Percentiles rank a stretch among this genome's conserved stretches.
Evolutionary conservation across 2,113 vertebrate species (phyloP).

Genomic region (Delphinapterus leucas): DNA sequence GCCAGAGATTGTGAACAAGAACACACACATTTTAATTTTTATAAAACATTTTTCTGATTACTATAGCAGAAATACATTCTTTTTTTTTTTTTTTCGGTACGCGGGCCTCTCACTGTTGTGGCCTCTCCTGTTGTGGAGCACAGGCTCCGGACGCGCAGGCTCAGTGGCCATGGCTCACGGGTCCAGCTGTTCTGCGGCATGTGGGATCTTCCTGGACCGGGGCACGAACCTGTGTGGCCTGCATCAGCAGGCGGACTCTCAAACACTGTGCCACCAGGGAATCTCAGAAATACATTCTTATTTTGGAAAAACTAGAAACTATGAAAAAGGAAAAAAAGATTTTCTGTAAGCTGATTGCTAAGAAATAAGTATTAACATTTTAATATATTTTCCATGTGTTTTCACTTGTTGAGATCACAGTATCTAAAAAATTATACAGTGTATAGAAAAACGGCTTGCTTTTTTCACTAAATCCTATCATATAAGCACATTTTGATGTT

Average conservation of each 20-base stretch:
- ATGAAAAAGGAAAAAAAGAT: neutral
- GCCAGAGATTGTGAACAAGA: neutral
- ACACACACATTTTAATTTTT: neutral
- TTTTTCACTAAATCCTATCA: neutral
- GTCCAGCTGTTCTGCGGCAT: rapidly evolving
- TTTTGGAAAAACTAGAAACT: conserved; percentile 6
- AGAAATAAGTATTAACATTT: neutral
- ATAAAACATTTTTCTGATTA: neutral
- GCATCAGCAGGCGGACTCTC: too few relatives aligned
- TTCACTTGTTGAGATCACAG: neutral
- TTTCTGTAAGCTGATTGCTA: neutral
- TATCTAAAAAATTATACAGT: neutral
- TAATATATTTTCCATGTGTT: neutral
- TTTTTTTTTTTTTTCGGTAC: neutral
- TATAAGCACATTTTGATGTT: neutral
- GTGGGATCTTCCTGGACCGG: too few relatives aligned
- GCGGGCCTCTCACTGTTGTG: too few relatives aligned
- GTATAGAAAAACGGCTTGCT: neutral
- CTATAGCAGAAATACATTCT: neutral
- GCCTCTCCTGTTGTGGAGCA: too few relatives aligned
- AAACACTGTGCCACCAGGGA: too few relatives aligned
- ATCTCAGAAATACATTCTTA: neutral
- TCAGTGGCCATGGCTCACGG: too few relatives aligned
- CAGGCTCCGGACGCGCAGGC: too few relatives aligned
- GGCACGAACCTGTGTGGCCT: too few relatives aligned